Percentiles rank a stretch among this genome's conserved stretches.
phyloP scores from a whole-genome alignment of 2,113 vertebrate species.

The Tyrannus savana region DNA sequence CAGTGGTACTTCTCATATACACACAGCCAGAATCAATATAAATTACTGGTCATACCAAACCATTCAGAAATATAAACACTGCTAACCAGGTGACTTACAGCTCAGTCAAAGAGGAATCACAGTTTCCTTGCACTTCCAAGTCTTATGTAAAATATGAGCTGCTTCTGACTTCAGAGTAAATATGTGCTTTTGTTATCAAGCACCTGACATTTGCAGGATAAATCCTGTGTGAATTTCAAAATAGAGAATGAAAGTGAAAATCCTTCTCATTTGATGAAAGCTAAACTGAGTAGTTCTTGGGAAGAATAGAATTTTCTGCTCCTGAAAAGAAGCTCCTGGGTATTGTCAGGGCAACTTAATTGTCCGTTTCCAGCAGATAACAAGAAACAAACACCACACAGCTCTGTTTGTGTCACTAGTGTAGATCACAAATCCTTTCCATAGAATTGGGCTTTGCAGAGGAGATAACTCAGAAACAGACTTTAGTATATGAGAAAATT shows the following conservation, averaged over 20 bases:
- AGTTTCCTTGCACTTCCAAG: background rate
- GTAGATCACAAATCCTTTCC: background rate
- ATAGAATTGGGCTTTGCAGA: background rate
- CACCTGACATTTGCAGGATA: conserved; percentile 32
- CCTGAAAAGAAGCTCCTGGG: background rate
- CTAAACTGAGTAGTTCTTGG: conserved; percentile 33
- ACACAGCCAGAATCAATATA: background rate
- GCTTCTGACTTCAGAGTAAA: conserved; percentile 14
- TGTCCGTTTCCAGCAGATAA: background rate
- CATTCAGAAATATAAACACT: background rate
- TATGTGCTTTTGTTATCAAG: conserved; percentile 26
- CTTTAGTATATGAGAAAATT: background rate
- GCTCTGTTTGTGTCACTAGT: background rate
- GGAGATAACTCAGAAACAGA: background rate
- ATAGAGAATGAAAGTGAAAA: conserved; percentile 49
- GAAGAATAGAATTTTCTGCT: conserved; percentile 23
- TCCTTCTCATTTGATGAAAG: conserved; percentile 6
- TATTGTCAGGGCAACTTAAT: conserved; percentile 28
- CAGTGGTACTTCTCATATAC: background rate
- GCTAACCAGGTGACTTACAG: background rate
- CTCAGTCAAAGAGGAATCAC: background rate
- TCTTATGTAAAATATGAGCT: background rate
- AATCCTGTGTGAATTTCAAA: conserved; percentile 49
- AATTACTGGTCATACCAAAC: background rate
- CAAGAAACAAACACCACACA: background rate